These are phyloP conservation scores for Cyrtorhinus lividipennis DNA, from an alignment of 1,140 invertebrate species.

Conservation along the genomic window DNA sequence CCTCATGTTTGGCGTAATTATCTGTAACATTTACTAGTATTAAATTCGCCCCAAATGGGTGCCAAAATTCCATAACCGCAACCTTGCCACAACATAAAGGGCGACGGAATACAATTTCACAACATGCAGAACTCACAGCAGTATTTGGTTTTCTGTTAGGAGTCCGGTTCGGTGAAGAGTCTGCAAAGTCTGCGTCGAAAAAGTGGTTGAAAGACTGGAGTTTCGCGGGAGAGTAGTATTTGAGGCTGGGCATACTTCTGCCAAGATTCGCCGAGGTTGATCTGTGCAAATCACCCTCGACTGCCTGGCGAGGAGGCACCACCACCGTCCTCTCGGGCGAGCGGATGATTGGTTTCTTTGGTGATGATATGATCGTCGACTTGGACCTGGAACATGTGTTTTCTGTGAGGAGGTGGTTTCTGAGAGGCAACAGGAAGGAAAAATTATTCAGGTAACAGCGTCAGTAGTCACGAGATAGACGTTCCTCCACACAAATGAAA, in stretches of 20 bases:
- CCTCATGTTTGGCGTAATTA: conserved; percentile 16
- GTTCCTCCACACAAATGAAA: too few relatives aligned
- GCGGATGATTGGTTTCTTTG: conserved; percentile 5
- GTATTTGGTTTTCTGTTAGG: conserved; percentile 17
- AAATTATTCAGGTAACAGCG: too few relatives aligned
- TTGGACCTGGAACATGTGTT: conserved; percentile 6
- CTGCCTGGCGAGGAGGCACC: background rate
- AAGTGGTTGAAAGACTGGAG: conserved; percentile 11
- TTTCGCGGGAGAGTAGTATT: background rate
- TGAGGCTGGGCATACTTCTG: conserved; percentile 7
- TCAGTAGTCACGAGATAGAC: too few relatives aligned
- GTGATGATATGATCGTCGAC: conserved; percentile 11
- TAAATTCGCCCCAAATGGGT: too few relatives aligned
- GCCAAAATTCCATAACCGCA: too few relatives aligned
- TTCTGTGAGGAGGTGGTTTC: too few relatives aligned
- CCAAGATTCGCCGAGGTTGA: background rate
- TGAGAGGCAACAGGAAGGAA: too few relatives aligned
- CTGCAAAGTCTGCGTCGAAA: conserved; percentile 4
- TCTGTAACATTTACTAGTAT: too few relatives aligned
- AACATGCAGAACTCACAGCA: too few relatives aligned
- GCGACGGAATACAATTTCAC: too few relatives aligned
- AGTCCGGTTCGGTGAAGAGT: background rate
- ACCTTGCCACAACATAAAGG: too few relatives aligned
- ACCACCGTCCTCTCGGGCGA: background rate
- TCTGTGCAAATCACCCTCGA: background rate